A percentile compares a stretch with the other conserved stretches of the same genome.
These are phyloP conservation scores for Anguilla japonica DNA, from an alignment of 2,113 vertebrate genomes.

Conservation along the genomic window DNA sequence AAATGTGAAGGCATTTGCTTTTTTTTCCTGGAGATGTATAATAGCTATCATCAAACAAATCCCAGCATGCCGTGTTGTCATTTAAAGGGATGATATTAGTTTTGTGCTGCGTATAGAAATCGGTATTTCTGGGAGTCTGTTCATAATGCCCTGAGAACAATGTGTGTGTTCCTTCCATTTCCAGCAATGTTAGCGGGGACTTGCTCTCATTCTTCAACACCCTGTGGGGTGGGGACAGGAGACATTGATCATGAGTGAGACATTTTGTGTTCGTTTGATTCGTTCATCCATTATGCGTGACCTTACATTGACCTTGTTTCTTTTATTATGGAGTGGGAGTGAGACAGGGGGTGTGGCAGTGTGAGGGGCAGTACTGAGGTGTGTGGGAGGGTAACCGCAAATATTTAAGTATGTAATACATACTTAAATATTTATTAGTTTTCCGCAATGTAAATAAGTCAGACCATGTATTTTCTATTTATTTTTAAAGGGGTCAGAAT, in stretches of 20 bases:
- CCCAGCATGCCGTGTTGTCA: background rate
- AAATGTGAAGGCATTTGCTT: background rate
- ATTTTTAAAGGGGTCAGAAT: no score
- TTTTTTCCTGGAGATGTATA: background rate
- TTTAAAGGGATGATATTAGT: constrained; percentile 13
- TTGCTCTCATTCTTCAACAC: background rate
- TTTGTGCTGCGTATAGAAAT: background rate
- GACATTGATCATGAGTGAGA: background rate
- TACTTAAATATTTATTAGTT: no score
- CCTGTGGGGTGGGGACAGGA: background rate
- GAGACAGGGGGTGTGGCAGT: no score
- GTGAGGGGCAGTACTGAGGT: no score
- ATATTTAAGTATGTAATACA: no score
- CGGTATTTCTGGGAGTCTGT: background rate
- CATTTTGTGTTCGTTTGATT: background rate
- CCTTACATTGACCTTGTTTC: background rate
- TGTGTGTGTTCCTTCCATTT: background rate
- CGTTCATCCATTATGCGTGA: background rate
- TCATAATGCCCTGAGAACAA: background rate
- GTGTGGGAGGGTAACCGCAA: no score
- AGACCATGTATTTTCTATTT: no score
- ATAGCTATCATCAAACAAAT: constrained; percentile 7
- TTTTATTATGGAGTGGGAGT: background rate
- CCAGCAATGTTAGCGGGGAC: background rate
- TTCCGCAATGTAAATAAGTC: no score